Conservation (phyloP, 2,888 invertebrate genomes). For the Sinhomidia bicolor region DNA sequence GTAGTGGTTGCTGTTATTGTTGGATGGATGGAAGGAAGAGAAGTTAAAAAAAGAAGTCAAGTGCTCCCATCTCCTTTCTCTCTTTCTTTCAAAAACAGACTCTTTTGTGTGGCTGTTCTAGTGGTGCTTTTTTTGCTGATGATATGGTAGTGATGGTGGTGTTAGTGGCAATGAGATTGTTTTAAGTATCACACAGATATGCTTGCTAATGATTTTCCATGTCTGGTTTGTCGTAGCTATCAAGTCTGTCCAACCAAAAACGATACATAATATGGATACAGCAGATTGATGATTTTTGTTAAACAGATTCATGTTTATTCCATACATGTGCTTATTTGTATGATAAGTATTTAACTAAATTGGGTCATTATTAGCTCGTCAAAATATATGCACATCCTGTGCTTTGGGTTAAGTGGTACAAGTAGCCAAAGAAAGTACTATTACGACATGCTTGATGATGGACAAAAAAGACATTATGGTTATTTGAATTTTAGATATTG, state of each 20-base stretch:
- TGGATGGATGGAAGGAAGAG: not conserved
- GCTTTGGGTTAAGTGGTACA: not conserved
- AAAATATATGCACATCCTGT: not conserved
- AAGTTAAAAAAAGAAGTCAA: constrained; percentile 33
- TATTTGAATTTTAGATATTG: not conserved
- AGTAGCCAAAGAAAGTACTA: not conserved
- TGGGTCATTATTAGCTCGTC: constrained; percentile 44
- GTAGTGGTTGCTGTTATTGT: constrained; percentile 24
- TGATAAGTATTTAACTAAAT: constrained; percentile 15
- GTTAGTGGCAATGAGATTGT: too few relatives aligned
- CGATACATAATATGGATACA: too few relatives aligned
- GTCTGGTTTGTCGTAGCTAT: not conserved
- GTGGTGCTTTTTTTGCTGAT: not conserved
- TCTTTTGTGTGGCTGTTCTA: constrained; percentile 7
- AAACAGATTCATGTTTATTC: constrained; percentile 9
- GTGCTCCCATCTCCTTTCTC: constrained; percentile 36
- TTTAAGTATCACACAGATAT: not conserved
- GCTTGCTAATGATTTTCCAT: constrained; percentile 26
- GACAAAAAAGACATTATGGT: not conserved
- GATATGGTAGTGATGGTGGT: not conserved
- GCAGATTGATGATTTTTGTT: constrained; percentile 34
- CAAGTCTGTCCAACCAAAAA: too few relatives aligned
- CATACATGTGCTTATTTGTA: not conserved
- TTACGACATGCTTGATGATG: not conserved
- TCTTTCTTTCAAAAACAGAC: constrained; percentile 34